Percentiles rank a stretch among this genome's conserved stretches.
Evolutionary conservation across 2,113 vertebrate species (phyloP).

Genomic region (Parotia lawesii): DNA sequence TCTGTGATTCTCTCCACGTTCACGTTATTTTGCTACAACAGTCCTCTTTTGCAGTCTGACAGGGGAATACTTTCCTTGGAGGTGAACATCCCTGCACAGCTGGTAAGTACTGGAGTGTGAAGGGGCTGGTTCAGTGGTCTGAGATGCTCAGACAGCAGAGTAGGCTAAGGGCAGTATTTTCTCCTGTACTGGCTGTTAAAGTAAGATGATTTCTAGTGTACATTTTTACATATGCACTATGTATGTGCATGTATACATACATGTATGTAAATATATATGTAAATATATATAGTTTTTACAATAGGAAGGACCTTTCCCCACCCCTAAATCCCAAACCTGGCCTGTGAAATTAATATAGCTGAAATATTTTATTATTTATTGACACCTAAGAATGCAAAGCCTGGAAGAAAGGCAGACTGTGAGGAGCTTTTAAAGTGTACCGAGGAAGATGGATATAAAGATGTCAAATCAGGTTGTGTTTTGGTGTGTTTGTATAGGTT

Average conservation of each 20-base stretch:
- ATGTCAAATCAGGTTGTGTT: background rate
- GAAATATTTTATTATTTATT: background rate
- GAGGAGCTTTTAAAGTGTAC: background rate
- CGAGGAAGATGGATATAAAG: background rate
- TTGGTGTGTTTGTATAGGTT: background rate
- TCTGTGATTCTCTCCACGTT: background rate
- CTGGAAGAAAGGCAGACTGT: background rate
- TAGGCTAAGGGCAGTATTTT: background rate
- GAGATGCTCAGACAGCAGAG: background rate
- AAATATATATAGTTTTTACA: background rate
- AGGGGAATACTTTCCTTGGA: background rate
- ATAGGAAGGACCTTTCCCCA: background rate
- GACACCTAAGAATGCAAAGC: background rate
- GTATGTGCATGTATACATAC: too few relatives aligned
- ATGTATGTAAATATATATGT: fast-evolving
- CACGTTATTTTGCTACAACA: background rate
- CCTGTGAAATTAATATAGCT: background rate
- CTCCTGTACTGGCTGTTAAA: background rate
- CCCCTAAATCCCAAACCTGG: background rate
- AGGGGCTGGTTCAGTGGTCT: background rate
- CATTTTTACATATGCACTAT: background rate
- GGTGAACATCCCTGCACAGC: background rate
- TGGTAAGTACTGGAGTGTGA: too few relatives aligned
- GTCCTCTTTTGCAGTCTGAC: background rate
- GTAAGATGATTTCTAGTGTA: background rate